Evolutionary conservation across 1,140 invertebrate genomes (phyloP), one percentile per base, ranked within the genome.

Genomic region (Pogonomyrmex californicus): DNA sequence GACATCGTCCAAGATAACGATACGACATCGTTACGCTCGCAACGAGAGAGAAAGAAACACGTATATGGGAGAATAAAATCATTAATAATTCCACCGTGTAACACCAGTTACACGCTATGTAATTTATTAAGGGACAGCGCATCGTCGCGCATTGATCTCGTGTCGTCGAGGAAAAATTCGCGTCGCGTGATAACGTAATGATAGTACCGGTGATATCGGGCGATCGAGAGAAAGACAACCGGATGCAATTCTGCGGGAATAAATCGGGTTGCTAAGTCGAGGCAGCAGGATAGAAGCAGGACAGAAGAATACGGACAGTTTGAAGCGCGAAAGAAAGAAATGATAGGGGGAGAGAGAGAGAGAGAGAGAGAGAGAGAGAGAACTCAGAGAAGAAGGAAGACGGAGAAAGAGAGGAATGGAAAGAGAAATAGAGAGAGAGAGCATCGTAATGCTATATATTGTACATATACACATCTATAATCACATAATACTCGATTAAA

Each of bases 401-500:
- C n/a, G n/a, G 38, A 62, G 44, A 68, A 5, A 30, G 33, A 49
- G 68, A 82, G 49, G 30, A 44, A 82, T 9, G 47, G 47, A 58
- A 38, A 70, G 78, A 82, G 44, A 47, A 30, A 38, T 12, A 75
- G 41, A 85, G 70, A 65, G 56, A 63, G 79, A 65, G 54, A 71
- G 38, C 41, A 58, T 41, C 36, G 36, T 60, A 58, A 86, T 49
- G 77, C 63, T 63, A 86, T 85, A 85, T 65, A 87, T 83, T 70
- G 79, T 83, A 87, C 66, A 85, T 85, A 36, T 73, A 56, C 71
- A 85, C 65, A 76, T 76, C 73, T 81, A 83, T 73, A 73, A 51
- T 85, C 56, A 71, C 56, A 83, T 87, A 70, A 83, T 87, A 76
- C 56, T 75, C 86, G 78, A 87, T 85, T 85, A 88, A 88, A 88